Base-by-base conservation (phyloP, 2,888 invertebrate genomes). In the Timandra comae region DNA sequence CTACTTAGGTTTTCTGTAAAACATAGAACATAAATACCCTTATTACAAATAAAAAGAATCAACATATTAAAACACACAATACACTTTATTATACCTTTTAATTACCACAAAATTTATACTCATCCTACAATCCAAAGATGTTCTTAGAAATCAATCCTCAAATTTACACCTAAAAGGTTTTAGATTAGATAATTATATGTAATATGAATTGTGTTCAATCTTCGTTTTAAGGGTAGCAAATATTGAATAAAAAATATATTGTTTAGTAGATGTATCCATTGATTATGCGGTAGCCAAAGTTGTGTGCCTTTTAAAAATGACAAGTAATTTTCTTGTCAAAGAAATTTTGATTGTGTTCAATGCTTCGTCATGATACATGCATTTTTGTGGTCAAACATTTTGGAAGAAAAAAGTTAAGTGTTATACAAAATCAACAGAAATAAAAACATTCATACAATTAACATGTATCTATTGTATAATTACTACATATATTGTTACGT, bases 141-240 rank as follows among this genome's bases (percentile, higher is more conserved):
- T 82, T 82, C 85, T 84, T 56, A 76, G 80, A 84, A 84, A 67
- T 74, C 62, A 73, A 69, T 72, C 56, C 61, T 66, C 56, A 61
- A 53, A 57, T 74, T 64, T 64, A 63, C 72, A 70, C 62, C 64
- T 85, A 85, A 85, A 84, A 85, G 84, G 82, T 85, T 85, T 82
- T 79, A 63, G 84, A 84, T 80, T 79, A 72, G 76, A 78, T 84
- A 84, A 85, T 85, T 84, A 84, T 66, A 78, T 54, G 73, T 72
- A 74, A 72, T 62, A 63, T 61, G 66, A 50, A 46, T 40, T 56
- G 49, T 55, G 49, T 56, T 49, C 41, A 46, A 58, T 56, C 58
- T 56, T 51, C 40, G 45, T 48, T 63, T 50, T 56, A 58, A 63
- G 65, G 63, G 62, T 56, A 63, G 58, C 49, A 46, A 52, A 30